Percentiles rank a stretch among this genome's conserved stretches.
Conservation (phyloP, 53 echinoderm and acorn worm species). For the Luidia sarsii region DNA sequence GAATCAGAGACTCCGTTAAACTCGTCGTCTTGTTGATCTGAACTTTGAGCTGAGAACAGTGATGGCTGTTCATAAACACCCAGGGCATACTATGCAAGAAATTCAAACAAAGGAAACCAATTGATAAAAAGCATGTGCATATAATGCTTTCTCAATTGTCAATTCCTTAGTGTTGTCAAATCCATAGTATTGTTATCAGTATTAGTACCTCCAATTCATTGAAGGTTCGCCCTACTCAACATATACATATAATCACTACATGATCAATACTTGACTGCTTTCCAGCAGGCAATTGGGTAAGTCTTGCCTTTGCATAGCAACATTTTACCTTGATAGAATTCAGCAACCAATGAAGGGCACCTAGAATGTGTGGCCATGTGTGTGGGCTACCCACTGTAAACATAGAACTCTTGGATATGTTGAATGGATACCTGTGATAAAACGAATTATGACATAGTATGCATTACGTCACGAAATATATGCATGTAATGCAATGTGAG, state of each 20-base stretch:
- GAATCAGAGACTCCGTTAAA: constrained; percentile 55
- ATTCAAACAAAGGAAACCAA: constrained; percentile 10
- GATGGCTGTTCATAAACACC: constrained; percentile 39
- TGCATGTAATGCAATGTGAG: too few relatives aligned
- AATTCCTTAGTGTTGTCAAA: too few relatives aligned
- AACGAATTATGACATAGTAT: background rate
- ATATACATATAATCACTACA: too few relatives aligned
- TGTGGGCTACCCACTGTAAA: constrained; percentile 92
- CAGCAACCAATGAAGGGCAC: constrained; percentile 88
- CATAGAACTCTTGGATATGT: constrained; percentile 89
- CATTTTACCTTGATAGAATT: constrained; percentile 72
- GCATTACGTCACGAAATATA: background rate
- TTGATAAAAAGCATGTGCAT: background rate
- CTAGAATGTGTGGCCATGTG: constrained; percentile 91
- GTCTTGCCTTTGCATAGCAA: too few relatives aligned
- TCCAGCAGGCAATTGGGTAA: too few relatives aligned
- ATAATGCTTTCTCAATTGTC: background rate
- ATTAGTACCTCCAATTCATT: too few relatives aligned
- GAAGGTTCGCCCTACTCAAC: too few relatives aligned
- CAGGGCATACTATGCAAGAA: constrained; percentile 65
- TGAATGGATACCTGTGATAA: constrained; percentile 82
- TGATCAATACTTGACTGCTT: too few relatives aligned
- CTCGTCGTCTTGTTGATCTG: constrained; percentile 35
- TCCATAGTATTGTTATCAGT: too few relatives aligned
- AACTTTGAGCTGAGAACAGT: constrained; percentile 34